phyloP scores from a whole-genome alignment of 2,888 invertebrate species.

The Rugalucina vietnamica region DNA sequence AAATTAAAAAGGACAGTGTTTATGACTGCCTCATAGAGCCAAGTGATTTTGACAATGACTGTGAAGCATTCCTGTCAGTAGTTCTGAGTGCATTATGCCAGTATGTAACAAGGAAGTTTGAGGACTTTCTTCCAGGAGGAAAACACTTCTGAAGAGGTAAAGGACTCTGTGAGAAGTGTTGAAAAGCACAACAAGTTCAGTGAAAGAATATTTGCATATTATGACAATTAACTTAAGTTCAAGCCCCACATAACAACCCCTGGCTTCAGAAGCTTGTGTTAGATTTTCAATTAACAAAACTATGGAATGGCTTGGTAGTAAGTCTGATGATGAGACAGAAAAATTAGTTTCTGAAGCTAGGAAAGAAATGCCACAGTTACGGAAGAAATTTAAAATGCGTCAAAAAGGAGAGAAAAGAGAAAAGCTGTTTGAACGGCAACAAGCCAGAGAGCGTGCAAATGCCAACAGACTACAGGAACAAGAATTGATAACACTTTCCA shows the following conservation, averaged over 20 bases:
- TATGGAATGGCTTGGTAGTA: not conserved
- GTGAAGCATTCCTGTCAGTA: conserved; percentile 27
- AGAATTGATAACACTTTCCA: no score
- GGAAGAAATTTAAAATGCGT: conserved; percentile 1
- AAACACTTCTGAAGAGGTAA: conserved; percentile 22
- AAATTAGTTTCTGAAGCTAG: not conserved
- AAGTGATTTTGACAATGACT: conserved; percentile 36
- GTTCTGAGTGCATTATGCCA: conserved; percentile 17
- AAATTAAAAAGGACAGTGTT: conserved; percentile 27
- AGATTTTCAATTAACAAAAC: not conserved
- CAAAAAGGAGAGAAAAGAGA: not conserved
- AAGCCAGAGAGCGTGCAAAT: no score
- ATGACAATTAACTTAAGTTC: conserved; percentile 19
- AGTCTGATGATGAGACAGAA: not conserved
- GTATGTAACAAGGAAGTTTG: conserved; percentile 14
- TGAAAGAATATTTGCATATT: conserved; percentile 23
- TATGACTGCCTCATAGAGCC: conserved; percentile 25
- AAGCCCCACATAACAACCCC: conserved; percentile 26
- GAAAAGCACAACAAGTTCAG: no score
- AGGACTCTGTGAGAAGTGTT: not conserved
- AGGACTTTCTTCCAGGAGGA: conserved; percentile 37
- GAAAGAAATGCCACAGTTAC: not conserved
- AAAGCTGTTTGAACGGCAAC: no score
- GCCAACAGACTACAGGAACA: no score
- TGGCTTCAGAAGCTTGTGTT: no score